These are phyloP conservation scores for Campoplex nolae DNA, from an alignment of 2,888 invertebrate genomes.

Conservation along the genomic window DNA sequence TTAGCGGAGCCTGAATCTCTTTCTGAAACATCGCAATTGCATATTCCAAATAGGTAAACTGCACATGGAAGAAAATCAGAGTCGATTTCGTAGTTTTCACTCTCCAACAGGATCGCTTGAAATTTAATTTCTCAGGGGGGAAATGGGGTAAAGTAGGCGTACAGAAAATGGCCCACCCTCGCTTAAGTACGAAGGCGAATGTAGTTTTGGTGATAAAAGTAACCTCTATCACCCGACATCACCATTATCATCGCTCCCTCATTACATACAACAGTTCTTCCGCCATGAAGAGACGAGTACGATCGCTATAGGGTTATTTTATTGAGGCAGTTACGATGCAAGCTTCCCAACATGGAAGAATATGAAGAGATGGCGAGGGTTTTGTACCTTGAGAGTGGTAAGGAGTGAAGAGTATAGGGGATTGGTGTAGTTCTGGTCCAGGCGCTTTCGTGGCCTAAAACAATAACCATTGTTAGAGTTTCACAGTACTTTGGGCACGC, in stretches of 20 bases:
- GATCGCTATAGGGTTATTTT: conserved; percentile 66
- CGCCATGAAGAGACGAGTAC: conserved; percentile 21
- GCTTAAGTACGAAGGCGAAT: conserved; percentile 12
- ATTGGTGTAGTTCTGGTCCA: conserved; percentile 20
- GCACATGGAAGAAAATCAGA: conserved; percentile 17
- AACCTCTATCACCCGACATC: conserved; percentile 36
- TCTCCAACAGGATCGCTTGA: neutral
- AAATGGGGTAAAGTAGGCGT: conserved; percentile 16
- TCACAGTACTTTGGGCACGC: conserved; percentile 60
- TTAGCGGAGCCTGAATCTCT: neutral
- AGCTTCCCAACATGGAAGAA: conserved; percentile 25
- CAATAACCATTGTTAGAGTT: conserved; percentile 78
- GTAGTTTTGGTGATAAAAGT: conserved; percentile 42
- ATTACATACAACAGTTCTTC: conserved; percentile 48
- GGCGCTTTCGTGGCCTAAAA: conserved; percentile 70
- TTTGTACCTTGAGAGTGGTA: neutral
- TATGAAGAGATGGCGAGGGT: conserved; percentile 19
- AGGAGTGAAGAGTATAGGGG: conserved; percentile 19
- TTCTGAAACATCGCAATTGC: conserved; percentile 9
- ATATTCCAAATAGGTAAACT: conserved; percentile 5
- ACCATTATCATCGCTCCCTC: conserved; percentile 28
- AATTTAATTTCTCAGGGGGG: conserved; percentile 14
- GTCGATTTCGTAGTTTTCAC: conserved; percentile 4
- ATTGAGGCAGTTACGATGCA: conserved; percentile 72
- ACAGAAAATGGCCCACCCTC: conserved; percentile 20